These are phyloP conservation scores for Rhabditoides inermis DNA, from an alignment of 2,888 invertebrate species.

Conservation along the genomic window DNA sequence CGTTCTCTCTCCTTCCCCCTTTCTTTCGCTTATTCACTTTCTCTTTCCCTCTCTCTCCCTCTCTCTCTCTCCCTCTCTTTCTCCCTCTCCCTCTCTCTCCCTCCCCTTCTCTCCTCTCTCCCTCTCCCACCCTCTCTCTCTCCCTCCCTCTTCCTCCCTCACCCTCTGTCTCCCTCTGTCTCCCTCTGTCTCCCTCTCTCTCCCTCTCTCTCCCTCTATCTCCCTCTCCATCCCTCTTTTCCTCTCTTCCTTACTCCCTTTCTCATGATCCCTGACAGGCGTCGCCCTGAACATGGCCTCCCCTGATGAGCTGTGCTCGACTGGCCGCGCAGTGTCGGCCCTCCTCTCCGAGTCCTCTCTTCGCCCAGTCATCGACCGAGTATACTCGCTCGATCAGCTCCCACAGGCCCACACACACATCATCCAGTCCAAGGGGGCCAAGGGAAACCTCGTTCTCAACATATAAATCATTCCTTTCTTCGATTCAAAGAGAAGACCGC, in stretches of 20 bases:
- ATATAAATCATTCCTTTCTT: too few species aligned
- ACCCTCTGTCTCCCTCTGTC: neutral
- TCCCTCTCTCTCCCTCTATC: neutral
- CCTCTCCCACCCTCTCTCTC: neutral
- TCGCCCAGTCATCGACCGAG: conserved; percentile 17
- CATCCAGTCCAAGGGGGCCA: conserved; percentile 12
- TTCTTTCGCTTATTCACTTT: neutral
- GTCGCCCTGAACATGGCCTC: conserved; percentile 17
- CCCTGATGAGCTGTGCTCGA: conserved; percentile 7
- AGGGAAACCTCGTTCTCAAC: conserved; percentile 18
- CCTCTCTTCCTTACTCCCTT: neutral
- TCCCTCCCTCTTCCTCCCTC: neutral
- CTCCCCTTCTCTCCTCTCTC: too few species aligned
- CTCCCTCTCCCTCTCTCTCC: neutral
- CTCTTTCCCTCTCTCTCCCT: too few species aligned
- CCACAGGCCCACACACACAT: conserved; percentile 17
- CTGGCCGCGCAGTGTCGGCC: conserved; percentile 8
- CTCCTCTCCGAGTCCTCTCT: conserved; percentile 14
- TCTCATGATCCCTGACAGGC: conserved; percentile 8
- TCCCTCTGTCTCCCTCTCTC: too few species aligned
- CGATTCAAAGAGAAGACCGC: too few species aligned
- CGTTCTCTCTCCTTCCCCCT: conserved; percentile 18
- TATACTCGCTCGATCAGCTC: conserved; percentile 17
- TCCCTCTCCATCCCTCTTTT: neutral
- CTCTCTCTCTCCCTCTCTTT: neutral